phyloP scores from a whole-genome alignment of 2,113 vertebrate species.

The Ciconia stormi region DNA sequence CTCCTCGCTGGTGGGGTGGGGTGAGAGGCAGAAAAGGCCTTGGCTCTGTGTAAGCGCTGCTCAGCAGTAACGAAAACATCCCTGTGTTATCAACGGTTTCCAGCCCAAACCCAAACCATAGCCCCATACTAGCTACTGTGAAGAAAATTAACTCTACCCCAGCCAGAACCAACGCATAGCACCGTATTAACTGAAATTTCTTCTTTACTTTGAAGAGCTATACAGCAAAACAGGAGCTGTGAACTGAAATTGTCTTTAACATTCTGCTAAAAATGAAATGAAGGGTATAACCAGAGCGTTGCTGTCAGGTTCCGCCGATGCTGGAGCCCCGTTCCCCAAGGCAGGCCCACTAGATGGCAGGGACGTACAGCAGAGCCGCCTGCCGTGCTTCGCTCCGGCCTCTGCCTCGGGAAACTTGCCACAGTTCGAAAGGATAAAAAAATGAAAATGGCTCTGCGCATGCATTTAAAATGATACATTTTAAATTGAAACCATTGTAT shows the following conservation, averaged over 20 bases:
- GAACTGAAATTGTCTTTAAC: not conserved
- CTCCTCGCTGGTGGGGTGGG: too few species aligned
- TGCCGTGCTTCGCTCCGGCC: accelerated
- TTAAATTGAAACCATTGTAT: not conserved
- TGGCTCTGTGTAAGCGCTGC: too few species aligned
- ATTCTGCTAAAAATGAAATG: not conserved
- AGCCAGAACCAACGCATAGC: too few species aligned
- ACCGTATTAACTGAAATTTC: not conserved
- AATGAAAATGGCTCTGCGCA: not conserved
- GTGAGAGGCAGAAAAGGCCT: too few species aligned
- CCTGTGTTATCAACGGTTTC: too few species aligned
- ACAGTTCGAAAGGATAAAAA: not conserved
- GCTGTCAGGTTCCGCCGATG: accelerated
- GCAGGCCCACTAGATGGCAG: constrained; percentile 74
- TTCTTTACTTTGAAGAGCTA: not conserved
- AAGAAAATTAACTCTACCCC: too few species aligned
- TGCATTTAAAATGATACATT: not conserved
- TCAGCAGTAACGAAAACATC: too few species aligned
- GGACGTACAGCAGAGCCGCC: constrained; percentile 40
- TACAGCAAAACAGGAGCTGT: not conserved
- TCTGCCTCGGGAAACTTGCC: not conserved
- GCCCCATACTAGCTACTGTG: too few species aligned
- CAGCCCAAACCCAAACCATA: too few species aligned
- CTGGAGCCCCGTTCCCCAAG: not conserved
- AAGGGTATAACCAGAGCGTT: accelerated